Conservation (phyloP, 2,797 vertebrate species). For the Botia almorhae region DNA sequence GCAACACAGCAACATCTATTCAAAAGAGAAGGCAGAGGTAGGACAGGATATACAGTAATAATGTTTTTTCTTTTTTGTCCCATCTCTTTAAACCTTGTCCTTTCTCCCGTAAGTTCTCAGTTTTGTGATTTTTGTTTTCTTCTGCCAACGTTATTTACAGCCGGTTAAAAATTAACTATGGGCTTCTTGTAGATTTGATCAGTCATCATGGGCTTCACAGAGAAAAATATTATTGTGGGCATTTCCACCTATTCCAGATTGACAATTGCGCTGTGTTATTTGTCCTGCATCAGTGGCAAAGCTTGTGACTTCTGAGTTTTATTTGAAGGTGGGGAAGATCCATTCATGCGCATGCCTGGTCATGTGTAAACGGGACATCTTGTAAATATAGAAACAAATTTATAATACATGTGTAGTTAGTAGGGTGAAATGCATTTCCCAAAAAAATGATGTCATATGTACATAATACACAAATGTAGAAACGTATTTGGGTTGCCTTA, state of each 20-base stretch:
- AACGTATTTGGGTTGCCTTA: slow-evolving; percentile 82
- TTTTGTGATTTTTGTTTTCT: slow-evolving; percentile 25
- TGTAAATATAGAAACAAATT: slow-evolving; percentile 51
- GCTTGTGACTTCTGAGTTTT: neutral
- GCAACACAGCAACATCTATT: slow-evolving; percentile 74
- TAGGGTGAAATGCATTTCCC: slow-evolving; percentile 36
- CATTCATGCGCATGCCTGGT: neutral
- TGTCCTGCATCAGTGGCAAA: neutral
- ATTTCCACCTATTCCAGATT: slow-evolving; percentile 7
- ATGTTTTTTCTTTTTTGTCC: slow-evolving; percentile 28
- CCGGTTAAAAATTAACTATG: slow-evolving; percentile 39
- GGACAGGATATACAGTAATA: slow-evolving; percentile 66
- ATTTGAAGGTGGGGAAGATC: neutral
- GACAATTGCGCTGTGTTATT: slow-evolving; percentile 9
- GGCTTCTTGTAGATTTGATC: slow-evolving; percentile 53
- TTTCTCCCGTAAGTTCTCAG: slow-evolving; percentile 8
- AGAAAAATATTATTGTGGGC: slow-evolving; percentile 41
- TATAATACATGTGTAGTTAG: slow-evolving; percentile 36
- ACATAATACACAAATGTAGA: slow-evolving; percentile 59
- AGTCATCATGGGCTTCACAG: slow-evolving; percentile 42
- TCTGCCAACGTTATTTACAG: slow-evolving; percentile 30
- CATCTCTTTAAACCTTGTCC: slow-evolving; percentile 16
- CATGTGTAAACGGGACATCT: slow-evolving; percentile 10
- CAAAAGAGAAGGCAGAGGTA: slow-evolving; percentile 69
- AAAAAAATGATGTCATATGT: slow-evolving; percentile 41